Evolutionary conservation across 2,113 vertebrate genomes (phyloP), one percentile per base, ranked within the genome.

Genomic region (Chaetorhynchus papuensis): DNA sequence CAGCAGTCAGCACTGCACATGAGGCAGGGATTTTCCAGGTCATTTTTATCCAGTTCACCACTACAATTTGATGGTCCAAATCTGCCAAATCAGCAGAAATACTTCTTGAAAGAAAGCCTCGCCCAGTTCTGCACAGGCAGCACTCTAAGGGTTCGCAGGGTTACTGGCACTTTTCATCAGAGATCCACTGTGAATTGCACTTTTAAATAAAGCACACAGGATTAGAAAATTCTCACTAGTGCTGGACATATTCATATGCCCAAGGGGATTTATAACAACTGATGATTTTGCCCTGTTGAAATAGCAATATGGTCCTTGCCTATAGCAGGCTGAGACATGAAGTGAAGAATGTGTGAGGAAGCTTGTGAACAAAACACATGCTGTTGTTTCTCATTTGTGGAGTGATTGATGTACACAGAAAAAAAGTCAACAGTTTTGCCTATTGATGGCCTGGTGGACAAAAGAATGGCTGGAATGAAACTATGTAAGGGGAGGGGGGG

Each of bases 11-110:
- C 88, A 87, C 85, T 95, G 92, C 89, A 90, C 77, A 54, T 82
- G 93, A 92, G 70, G 72, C 83, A 93, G 92, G 86, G 92, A 95
- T 96, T 97, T 97, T 97, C 90, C 90, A 92, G 93, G 90, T 81
- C 83, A 77, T 93, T 96, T 97, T 96, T 79, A 94, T 94, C 77
- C 68, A 76, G 54, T 92, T 93, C 88, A 91, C 94, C 90, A 84
- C 61, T 89, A 59, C 90, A 87, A 87, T 95, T 95, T 90, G 65
- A 57, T 76, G 31, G 64, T 68, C 37, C 31, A 56, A 71, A 94
- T 93, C 95, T 93, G 92, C 72, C 52, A 90, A 59, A 84, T 94
- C 93, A 96, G 61, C 96, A 95, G 83, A 96, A 84, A 22, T 78
- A 35, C 56, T 86, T 90, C 79, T 83, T 90, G 64, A 97, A 95